Base-by-base conservation (phyloP, 2,797 vertebrate species). In the Gallinago solitaria region DNA sequence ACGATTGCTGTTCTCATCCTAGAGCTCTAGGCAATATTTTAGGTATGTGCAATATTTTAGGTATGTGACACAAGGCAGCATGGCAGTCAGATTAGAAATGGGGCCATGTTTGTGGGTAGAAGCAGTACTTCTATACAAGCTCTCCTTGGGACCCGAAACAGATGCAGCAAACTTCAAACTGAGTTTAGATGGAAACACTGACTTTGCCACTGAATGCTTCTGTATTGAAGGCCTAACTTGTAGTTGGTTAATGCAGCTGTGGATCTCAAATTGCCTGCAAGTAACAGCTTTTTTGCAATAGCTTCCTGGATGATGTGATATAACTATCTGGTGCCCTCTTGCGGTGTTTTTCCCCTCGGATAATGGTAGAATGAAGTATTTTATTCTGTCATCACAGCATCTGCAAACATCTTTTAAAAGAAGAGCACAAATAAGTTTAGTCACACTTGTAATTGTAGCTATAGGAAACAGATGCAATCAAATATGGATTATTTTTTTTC, bases 251-350 rank as follows among this genome's bases (percentile, higher is more conserved):
- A 71, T 54, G 6, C 20, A 61, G 25, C 28, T 50, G 2, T 39
- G 43, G n/a, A n/a, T 50, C 41, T 47, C 21, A 4, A 59, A 59
- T 51, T 35, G 41, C 32, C 21, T n/a, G 33, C 56, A 64, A 57
- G 59, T 25, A 60, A 33, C 27, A 47, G 75, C 5, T 48, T 27
- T 54, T 14, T n/a, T 12, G 0, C 27, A 9, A 1, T 4, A 19
- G 23, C 28, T 27, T 20, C 48, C 57, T 37, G 35, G 47, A 2
- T 37, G 48, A 18, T 35, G 1, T 37, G 48, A 16, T 35, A 25
- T 74, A 35, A 75, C 43, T 65, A 18, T 81, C 79, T 88, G 84
- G 35, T 91, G 96, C 94, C 91, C 87, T 93, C 95, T 88, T 12
- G 85, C 9, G 96, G 91, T 75, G 9, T 32, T 77, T 77, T 68